phyloP scores from a whole-genome alignment of 53 echinoderm and acorn worm genomes.

The Echinarachnius parma region DNA sequence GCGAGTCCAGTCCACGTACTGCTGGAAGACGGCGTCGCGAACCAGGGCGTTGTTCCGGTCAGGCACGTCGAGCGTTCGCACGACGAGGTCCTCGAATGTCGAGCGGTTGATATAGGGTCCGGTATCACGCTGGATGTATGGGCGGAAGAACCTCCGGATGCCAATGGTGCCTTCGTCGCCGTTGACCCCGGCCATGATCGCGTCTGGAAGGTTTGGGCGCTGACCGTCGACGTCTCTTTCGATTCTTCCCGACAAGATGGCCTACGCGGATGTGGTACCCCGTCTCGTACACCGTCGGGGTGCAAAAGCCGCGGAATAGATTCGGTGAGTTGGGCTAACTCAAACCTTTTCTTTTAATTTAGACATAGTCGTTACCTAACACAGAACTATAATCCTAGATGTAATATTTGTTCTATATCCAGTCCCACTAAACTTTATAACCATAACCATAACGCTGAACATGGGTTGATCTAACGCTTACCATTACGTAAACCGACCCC shows the following conservation, averaged over 20 bases:
- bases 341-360: no score
- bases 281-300: not conserved
- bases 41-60: constrained; percentile 3
- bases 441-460: no score
- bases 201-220: constrained; percentile 32
- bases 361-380: no score
- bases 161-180: constrained; percentile 47
- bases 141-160: not conserved
- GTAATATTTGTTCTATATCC: no score
- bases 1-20: constrained; percentile 57
- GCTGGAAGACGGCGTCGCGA: constrained; percentile 30
- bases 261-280: constrained; percentile 38
- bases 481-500: no score
- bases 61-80: not conserved
- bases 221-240: no score
- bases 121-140: constrained; percentile 7
- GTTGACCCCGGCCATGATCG: constrained; percentile 55
- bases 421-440: no score
- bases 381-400: no score
- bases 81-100: constrained; percentile 8
- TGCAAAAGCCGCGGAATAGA: no score
- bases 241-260: no score
- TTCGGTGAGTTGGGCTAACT: no score
- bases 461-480: no score
- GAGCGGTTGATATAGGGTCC: constrained; percentile 27